Conservation (phyloP, 2,113 vertebrate genomes). For the Xenopus borealis region DNA sequence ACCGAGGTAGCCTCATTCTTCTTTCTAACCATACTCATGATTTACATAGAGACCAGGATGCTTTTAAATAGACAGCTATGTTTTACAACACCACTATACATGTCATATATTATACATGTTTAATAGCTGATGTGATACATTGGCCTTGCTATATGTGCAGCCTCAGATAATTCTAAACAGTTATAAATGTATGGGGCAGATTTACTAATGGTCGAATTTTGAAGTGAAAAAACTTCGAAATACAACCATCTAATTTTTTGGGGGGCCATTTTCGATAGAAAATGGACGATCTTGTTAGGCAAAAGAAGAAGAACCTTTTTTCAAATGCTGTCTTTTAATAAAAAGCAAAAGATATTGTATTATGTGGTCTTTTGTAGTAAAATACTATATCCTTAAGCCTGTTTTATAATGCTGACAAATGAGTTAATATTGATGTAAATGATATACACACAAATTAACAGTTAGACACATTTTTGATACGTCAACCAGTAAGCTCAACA, state of each 20-base stretch:
- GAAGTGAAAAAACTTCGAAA: no score
- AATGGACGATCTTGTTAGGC: constrained; percentile 3
- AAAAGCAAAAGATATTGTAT: not conserved
- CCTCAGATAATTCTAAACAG: not conserved
- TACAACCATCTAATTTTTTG: no score
- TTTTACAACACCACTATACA: no score
- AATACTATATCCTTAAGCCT: not conserved
- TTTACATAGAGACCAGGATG: no score
- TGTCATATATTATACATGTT: no score
- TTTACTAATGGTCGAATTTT: no score
- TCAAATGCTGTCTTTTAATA: constrained; percentile 2
- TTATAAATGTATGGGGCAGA: not conserved
- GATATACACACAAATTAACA: not conserved
- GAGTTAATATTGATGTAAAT: constrained; percentile 6
- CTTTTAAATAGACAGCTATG: no score
- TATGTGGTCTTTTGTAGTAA: not conserved
- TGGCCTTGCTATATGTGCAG: not conserved
- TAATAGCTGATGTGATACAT: not conserved
- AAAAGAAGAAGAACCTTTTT: not conserved
- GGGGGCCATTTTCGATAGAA: no score
- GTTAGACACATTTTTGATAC: not conserved
- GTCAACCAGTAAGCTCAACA: not conserved
- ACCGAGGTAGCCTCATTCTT: no score
- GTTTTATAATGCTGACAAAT: constrained; percentile 22
- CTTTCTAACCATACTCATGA: no score